These are phyloP conservation scores for Mormyrus lacerda DNA, from an alignment of 2,113 vertebrate species.

Conservation along the genomic window DNA sequence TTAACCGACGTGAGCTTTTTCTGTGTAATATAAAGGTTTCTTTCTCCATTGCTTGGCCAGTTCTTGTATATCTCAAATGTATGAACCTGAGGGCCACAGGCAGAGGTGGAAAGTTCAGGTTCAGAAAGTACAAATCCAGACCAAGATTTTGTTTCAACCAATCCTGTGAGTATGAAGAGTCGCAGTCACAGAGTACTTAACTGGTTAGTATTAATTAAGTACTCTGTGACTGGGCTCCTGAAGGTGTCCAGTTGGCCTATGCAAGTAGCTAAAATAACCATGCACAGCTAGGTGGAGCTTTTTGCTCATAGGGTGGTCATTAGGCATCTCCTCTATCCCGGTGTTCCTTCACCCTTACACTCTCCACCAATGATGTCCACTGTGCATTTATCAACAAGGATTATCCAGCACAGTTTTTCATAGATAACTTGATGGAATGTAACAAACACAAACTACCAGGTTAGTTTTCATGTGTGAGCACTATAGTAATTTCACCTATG, in stretches of 20 bases:
- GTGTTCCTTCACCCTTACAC: not conserved
- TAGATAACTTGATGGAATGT: not conserved
- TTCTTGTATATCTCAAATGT: not conserved
- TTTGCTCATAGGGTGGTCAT: not conserved
- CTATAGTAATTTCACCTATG: not conserved
- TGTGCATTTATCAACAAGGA: not conserved
- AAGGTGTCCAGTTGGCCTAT: not conserved
- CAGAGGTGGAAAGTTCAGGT: not conserved
- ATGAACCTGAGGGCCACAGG: not conserved
- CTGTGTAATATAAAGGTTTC: not conserved
- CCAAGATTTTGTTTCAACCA: no score
- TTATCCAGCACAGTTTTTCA: not conserved
- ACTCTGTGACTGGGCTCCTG: not conserved
- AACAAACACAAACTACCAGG: not conserved
- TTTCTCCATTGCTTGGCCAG: not conserved
- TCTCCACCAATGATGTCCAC: not conserved
- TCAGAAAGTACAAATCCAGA: no score
- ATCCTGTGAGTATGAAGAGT: no score
- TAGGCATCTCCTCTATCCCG: not conserved
- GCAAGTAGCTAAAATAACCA: not conserved
- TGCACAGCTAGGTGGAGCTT: not conserved
- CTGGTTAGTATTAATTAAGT: no score
- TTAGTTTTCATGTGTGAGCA: not conserved
- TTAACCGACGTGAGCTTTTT: not conserved
- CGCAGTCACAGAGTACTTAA: no score